Percentiles rank a stretch among this genome's conserved stretches.
Conservation (phyloP, 1,140 invertebrate genomes). For the Gryon sp. region DNA sequence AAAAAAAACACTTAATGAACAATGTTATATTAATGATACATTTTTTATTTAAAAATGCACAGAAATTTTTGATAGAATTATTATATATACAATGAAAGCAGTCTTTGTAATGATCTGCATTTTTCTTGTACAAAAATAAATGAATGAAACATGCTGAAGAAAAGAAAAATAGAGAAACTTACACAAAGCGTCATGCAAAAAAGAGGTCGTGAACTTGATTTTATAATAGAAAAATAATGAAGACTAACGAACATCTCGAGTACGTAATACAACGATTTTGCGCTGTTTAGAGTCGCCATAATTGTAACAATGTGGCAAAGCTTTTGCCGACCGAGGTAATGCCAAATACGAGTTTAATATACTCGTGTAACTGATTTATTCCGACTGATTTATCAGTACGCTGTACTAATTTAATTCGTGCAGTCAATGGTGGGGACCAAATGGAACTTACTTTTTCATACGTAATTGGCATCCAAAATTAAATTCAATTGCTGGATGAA, state of each 20-base stretch:
- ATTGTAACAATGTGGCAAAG: constrained; percentile 36
- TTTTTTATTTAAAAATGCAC: no score
- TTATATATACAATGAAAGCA: no score
- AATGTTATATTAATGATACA: no score
- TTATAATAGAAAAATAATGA: constrained; percentile 67
- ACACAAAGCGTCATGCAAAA: neutral
- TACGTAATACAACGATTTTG: constrained; percentile 27
- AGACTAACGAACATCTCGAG: constrained; percentile 65
- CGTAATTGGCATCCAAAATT: constrained; percentile 28
- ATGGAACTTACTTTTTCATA: constrained; percentile 28
- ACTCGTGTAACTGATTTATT: constrained; percentile 43
- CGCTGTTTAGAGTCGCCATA: constrained; percentile 45
- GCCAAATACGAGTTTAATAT: constrained; percentile 57
- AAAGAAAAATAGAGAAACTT: constrained; percentile 9
- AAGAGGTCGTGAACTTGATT: constrained; percentile 38
- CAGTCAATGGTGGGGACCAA: neutral
- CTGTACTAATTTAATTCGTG: constrained; percentile 3
- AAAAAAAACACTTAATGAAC: no score
- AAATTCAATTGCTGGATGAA: constrained; percentile 21
- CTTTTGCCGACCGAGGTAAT: constrained; percentile 9
- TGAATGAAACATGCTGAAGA: no score
- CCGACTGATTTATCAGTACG: constrained; percentile 31
- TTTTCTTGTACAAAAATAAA: no score
- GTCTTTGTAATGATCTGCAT: no score
- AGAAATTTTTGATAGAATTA: no score